Evolutionary conservation across 1,140 invertebrate species (phyloP).

Genomic region (Dysdera silvatica): DNA sequence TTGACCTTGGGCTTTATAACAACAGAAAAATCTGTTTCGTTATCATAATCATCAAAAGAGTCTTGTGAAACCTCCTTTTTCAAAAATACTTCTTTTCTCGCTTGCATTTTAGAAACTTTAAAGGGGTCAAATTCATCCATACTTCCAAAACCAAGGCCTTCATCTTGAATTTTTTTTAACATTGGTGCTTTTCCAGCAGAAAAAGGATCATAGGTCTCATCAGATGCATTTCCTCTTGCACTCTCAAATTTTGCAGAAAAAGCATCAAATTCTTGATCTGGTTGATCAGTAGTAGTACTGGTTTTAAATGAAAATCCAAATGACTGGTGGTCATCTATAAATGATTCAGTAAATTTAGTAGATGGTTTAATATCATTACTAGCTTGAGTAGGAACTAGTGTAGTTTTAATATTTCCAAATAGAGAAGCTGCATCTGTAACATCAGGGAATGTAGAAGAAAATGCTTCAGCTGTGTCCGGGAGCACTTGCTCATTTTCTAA

Average conservation of each 20-base stretch:
- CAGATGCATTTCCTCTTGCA: constrained; percentile 36
- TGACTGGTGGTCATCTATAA: constrained; percentile 8
- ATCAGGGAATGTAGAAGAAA: too few relatives aligned
- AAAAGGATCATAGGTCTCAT: constrained; percentile 75
- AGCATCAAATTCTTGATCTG: constrained; percentile 38
- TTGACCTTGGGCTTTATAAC: constrained; percentile 36
- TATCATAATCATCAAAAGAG: constrained; percentile 35
- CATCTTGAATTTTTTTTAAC: constrained; percentile 19
- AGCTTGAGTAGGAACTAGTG: too few relatives aligned
- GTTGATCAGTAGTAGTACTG: constrained; percentile 1
- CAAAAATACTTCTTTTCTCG: background rate
- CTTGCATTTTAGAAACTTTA: constrained; percentile 12
- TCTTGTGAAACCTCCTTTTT: constrained; percentile 32
- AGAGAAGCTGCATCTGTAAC: too few relatives aligned
- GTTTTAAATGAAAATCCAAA: constrained; percentile 21
- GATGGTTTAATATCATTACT: too few relatives aligned
- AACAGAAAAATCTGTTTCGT: constrained; percentile 35
- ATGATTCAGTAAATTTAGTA: constrained; percentile 13
- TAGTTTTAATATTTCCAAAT: too few relatives aligned
- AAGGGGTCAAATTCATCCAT: constrained; percentile 35
- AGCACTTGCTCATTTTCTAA: too few relatives aligned
- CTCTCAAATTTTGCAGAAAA: constrained; percentile 38
- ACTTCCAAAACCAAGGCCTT: constrained; percentile 27
- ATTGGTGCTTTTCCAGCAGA: constrained; percentile 41
- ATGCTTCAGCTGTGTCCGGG: too few relatives aligned